Base-by-base conservation (phyloP, 2,113 vertebrate genomes). In the Alectura lathami region DNA sequence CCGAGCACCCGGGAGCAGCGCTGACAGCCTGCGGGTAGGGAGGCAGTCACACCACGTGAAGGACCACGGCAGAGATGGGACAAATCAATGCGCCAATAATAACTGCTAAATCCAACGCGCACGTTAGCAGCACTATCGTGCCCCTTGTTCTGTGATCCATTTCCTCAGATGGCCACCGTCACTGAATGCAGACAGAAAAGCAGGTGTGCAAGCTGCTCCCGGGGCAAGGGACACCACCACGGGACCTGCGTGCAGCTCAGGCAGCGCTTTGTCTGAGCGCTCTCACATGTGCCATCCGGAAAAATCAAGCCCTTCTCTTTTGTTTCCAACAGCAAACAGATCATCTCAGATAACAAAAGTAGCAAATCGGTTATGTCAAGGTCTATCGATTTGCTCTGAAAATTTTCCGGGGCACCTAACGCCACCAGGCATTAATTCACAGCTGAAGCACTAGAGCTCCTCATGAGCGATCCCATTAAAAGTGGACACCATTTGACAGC, bases 161-260 rank as follows among this genome's bases (percentile, higher is more conserved):
- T 81, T 80, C 42, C 69, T 34, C 20, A 24, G 15, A 24, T 38
- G 27, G 54, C 34, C 43, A 23, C 34, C 36, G 3, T 4, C 54
- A 76, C n/a, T 29, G 43, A 76, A 90, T 0, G 27, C 40, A 43
- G 82, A 56, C 48, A 50, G 2, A 70, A 67, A 88, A 67, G 21
- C 79, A 95, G 93, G 89, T 72, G 83, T 18, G 88, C 8, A 50
- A 30, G 30, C 80, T 56, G 51, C 78, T 75, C 12, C 60, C 6
- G 57, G 91, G 91, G 84, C 94, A 85, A 92, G 4, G 75, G 74
- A 75, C 48, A 67, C 88, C 91, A 75, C 62, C 64, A 74, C 40
- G 67, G 63, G 51, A 80, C 96, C 50, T 95, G 91, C 90, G 91
- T 53, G 68, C 59, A 93, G 91, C 96, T 96, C 78, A 95, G 66